Evolutionary conservation across 2,113 vertebrate species (phyloP).

Genomic region (Apistogramma diplotaenia): DNA sequence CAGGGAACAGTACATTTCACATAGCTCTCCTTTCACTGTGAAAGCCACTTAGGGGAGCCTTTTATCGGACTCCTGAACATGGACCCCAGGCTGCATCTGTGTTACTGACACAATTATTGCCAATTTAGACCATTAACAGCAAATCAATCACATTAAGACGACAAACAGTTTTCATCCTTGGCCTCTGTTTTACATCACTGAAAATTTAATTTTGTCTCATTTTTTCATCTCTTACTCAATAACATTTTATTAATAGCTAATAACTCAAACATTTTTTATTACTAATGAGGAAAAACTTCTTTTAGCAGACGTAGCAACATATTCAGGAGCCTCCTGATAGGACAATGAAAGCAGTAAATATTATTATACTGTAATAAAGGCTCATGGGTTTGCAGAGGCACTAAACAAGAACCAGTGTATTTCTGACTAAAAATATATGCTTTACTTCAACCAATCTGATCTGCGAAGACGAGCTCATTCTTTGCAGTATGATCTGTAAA

Average conservation of each 20-base stretch:
- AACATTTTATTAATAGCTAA: neutral
- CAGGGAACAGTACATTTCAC: slow-evolving; percentile 27
- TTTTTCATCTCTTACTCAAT: neutral
- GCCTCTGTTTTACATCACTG: neutral
- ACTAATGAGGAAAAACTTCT: neutral
- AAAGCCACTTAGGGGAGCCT: slow-evolving; percentile 54
- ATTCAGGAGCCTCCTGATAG: neutral
- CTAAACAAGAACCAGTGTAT: neutral
- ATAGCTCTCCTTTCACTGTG: slow-evolving; percentile 23
- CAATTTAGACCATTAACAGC: neutral
- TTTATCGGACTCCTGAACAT: slow-evolving; percentile 3
- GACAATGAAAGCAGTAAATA: neutral
- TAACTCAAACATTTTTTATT: neutral
- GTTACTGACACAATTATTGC: neutral
- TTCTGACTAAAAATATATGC: neutral
- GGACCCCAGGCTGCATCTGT: neutral
- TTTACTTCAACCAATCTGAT: neutral
- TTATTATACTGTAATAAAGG: neutral
- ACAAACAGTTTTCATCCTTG: neutral
- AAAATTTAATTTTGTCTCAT: neutral
- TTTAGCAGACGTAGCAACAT: neutral
- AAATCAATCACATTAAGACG: neutral
- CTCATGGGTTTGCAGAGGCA: neutral
- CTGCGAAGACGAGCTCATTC: neutral
- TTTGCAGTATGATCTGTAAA: neutral